phyloP scores from a whole-genome alignment of 2,888 invertebrate genomes.

The Acleris laterana region DNA sequence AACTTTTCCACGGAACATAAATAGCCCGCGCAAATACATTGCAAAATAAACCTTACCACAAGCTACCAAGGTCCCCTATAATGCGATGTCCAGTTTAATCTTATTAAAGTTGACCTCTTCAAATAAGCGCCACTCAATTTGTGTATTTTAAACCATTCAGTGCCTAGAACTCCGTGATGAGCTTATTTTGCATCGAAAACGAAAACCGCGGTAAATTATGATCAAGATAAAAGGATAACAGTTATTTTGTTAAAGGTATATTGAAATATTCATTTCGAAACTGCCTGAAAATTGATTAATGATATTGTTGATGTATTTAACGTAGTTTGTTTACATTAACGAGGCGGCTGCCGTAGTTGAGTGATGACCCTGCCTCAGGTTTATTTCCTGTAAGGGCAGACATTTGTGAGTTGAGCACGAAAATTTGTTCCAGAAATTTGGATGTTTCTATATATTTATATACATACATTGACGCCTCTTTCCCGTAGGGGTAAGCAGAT shows the following conservation, averaged over 20 bases:
- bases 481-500: too few relatives aligned
- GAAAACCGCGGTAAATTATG: neutral
- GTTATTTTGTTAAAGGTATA: neutral
- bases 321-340: too few relatives aligned
- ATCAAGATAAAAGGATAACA: neutral
- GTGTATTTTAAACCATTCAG: constrained; percentile 13
- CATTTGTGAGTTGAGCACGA: too few relatives aligned
- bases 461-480: too few relatives aligned
- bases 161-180: too few relatives aligned
- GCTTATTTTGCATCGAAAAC: too few relatives aligned
- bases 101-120: constrained; percentile 10
- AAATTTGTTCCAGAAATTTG: too few relatives aligned
- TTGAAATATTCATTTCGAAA: constrained; percentile 5
- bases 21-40: neutral
- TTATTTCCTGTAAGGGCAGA: too few relatives aligned
- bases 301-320: too few relatives aligned
- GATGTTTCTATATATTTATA: too few relatives aligned
- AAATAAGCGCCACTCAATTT: constrained; percentile 13
- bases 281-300: neutral
- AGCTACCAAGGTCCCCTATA: neutral
- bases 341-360: too few relatives aligned
- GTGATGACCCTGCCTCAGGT: too few relatives aligned
- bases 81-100: constrained; percentile 1
- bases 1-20: neutral
- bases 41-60: constrained; percentile 2